Base-by-base conservation (phyloP, 1,140 invertebrate species). In the Hycleus phaleratus region DNA sequence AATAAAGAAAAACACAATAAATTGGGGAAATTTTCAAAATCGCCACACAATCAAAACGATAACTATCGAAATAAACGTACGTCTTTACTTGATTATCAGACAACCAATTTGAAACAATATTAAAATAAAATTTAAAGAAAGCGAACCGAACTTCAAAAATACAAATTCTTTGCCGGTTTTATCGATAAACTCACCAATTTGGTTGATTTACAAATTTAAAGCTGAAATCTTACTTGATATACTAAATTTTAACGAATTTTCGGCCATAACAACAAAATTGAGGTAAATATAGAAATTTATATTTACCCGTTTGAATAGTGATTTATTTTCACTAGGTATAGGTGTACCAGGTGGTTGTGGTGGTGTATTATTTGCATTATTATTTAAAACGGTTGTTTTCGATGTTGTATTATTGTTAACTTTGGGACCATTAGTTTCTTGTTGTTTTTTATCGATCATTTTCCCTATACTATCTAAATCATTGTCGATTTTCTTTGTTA, bases 401-500 rank as follows among this genome's bases (percentile, higher is more conserved):
- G 58, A 65, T 38, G 67, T 60, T 9, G 68, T 60, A 60, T 68
- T 70, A 52, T 70, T 72, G 50, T 72, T 73, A 38, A 73, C 73
- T 73, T 67, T 71, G 55, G 53, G 70, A 46, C 59, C 74, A 70
- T 68, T 78, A 50, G 73, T 75, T 65, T 81, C 81, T 65, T 75
- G 78, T 42, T 42, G 9, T 71, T 78, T 78, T 65, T 83, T 84
- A 60, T 84, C 82, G 39, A 83, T 78, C 63, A 82, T 79, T 77
- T 68, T 78, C 69, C 80, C 82, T 70, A 85, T 80, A 59, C 80
- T 80, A 61, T 85, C 82, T 63, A 85, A 73, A 63, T 84, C 80
- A 12, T 78, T 72, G 61, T 81, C 81, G n/a, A 83, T 59, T 70
- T 77, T 78, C 55, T 77, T 77, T 51, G 67, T 69, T 32, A 73